phyloP scores from a whole-genome alignment of 1,140 invertebrate species.

The Littorina saxatilis region DNA sequence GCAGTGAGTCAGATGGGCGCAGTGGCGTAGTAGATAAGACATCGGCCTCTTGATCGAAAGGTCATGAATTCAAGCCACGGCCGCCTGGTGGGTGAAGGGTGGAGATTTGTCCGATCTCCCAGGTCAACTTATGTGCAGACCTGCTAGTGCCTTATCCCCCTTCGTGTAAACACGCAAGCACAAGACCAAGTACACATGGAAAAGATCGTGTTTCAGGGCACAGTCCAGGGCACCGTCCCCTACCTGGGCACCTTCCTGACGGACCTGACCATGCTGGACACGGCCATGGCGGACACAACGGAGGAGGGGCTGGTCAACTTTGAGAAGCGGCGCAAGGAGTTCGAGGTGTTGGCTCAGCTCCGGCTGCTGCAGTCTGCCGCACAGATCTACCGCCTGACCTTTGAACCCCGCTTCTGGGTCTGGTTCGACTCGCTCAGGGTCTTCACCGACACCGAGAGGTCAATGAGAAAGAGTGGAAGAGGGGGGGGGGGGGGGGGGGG shows the following conservation, averaged over 20 bases:
- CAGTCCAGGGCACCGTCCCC: constrained; percentile 93
- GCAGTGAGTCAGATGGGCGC: no score
- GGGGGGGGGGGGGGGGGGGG: not conserved
- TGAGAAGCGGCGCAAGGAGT: constrained; percentile 98
- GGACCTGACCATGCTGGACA: constrained; percentile 99
- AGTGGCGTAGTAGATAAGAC: no score
- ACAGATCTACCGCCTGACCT: constrained; percentile 93
- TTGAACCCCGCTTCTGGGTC: constrained; percentile 89
- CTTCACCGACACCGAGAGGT: constrained; percentile 93
- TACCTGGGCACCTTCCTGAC: constrained; percentile 99
- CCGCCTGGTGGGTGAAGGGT: no score
- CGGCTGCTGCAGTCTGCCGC: constrained; percentile 95
- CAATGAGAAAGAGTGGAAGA: constrained; percentile 61
- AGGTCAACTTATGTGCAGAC: no score
- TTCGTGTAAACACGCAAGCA: no score
- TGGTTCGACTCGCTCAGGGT: constrained; percentile 95
- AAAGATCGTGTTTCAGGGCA: constrained; percentile 73
- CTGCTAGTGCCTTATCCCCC: no score
- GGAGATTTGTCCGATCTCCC: no score
- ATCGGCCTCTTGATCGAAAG: no score
- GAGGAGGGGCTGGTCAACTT: constrained; percentile 94
- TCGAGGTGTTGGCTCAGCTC: constrained; percentile 98
- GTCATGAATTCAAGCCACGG: no score
- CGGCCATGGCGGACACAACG: constrained; percentile 89
- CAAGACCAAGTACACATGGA: no score